phyloP scores from a whole-genome alignment of 1,140 invertebrate genomes.

The Leptoteleia sp. region DNA sequence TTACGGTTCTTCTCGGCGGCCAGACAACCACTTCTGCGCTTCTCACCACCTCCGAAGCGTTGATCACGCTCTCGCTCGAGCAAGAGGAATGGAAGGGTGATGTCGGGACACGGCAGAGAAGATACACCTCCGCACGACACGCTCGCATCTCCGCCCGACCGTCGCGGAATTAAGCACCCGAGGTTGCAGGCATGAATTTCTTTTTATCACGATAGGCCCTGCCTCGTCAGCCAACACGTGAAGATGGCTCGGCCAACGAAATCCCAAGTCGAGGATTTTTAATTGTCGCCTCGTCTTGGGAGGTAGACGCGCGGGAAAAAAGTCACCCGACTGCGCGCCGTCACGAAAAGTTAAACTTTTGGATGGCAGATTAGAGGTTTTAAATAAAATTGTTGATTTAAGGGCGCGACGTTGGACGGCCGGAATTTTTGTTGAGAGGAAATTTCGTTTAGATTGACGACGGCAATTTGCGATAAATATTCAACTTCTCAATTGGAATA shows the following conservation, averaged over 20 bases:
- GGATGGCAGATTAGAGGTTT: neutral
- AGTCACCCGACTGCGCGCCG: neutral
- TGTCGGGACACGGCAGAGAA: constrained; percentile 52
- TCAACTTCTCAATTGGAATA: constrained; percentile 9
- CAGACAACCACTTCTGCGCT: constrained; percentile 69
- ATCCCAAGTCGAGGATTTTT: constrained; percentile 57
- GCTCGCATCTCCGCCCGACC: constrained; percentile 67
- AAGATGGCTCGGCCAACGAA: constrained; percentile 20
- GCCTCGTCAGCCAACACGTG: constrained; percentile 39
- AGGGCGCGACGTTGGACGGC: no score
- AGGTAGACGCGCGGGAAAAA: constrained; percentile 36
- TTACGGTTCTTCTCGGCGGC: constrained; percentile 67
- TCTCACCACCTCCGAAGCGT: constrained; percentile 73
- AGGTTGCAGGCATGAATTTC: constrained; percentile 65
- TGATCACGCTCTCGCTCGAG: constrained; percentile 71
- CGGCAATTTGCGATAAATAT: constrained; percentile 8
- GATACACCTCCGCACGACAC: constrained; percentile 76
- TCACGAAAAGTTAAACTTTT: neutral
- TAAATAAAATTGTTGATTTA: no score
- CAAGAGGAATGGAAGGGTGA: constrained; percentile 45
- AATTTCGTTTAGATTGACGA: no score
- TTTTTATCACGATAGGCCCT: constrained; percentile 55
- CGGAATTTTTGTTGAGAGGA: no score
- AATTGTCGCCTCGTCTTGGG: constrained; percentile 59
- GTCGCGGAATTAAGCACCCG: constrained; percentile 76